Base-by-base conservation (phyloP, 37 sponge, comb jelly and placozoan species). In the Eunapius fragilis region DNA sequence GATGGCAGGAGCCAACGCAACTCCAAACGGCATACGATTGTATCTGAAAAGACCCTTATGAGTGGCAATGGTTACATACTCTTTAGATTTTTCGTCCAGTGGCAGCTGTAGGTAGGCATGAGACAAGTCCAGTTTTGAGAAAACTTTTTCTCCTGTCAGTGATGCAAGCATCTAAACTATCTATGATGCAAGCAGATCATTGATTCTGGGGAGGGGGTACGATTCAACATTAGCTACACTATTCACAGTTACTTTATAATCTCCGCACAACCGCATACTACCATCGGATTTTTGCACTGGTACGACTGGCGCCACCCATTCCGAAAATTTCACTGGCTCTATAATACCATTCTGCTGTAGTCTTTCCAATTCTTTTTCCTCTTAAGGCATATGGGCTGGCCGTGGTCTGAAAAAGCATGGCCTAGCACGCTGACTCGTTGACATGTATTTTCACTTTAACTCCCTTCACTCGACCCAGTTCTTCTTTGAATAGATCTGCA, bases 161-260 rank as follows among this genome's bases (percentile, higher is more conserved):
- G 74, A 24, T 12, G 80, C 83, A n/a, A n/a, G n/a, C n/a, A n/a
- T n/a, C n/a, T n/a, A n/a, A n/a, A n/a, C 75, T 4, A 36, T 37
- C 14, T 84, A 25, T 3, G 74, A 24, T 12, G 80, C 83, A 71
- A 88, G 78, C 68, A 83, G 67, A 48, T 88, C 88, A 24, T 75
- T 82, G 2, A 35, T n/a, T 2, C 47, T 74, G 9, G 86, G 82
- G 0, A 90, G 71, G 24, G 86, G 82, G 14, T 89, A 89, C 50
- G 71, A 26, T 0, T 85, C 85, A 2, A 85, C 81, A 2, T 38
- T 68, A 1, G 81, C 25, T 17, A 81, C 82, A 19, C 41, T 86
- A 37, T 90, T 90, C 25, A 85, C 5, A 12, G 90, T 81, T 3
- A 76, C 71, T 36, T 82, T 83, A 74, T 83, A 87, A 84, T 89